Conservation (phyloP, 2,113 vertebrate genomes). For the Erythrocercus mccallii region DNA sequence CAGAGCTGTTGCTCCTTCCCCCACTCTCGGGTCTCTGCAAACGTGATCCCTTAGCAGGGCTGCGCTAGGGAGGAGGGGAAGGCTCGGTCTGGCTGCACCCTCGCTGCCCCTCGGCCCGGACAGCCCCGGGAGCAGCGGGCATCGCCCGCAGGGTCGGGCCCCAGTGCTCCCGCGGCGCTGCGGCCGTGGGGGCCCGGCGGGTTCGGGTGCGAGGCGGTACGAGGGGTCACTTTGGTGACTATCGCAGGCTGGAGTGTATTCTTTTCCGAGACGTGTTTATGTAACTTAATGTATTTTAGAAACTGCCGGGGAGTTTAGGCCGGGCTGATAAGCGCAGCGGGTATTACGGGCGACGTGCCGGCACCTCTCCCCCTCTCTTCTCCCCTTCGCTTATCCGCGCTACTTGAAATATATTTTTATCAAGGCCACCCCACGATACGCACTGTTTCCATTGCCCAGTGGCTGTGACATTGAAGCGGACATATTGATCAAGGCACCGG, state of each 20-base stretch:
- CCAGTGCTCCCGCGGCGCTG: not conserved
- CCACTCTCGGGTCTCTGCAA: not conserved
- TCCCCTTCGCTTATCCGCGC: conserved; percentile 22
- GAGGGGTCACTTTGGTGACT: conserved; percentile 68
- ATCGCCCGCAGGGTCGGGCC: not conserved
- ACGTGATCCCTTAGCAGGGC: too few relatives aligned
- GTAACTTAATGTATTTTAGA: conserved; percentile 69
- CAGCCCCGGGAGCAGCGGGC: not conserved
- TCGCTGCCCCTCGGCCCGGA: too few relatives aligned
- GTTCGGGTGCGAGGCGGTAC: not conserved
- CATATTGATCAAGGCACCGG: not conserved
- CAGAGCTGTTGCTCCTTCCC: not conserved
- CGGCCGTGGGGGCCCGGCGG: not conserved
- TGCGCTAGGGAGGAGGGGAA: not conserved
- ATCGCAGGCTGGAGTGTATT: conserved; percentile 39
- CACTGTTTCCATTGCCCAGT: conserved; percentile 40
- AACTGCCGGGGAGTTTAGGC: conserved; percentile 54
- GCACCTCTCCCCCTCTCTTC: conserved; percentile 12
- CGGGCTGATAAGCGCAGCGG: conserved; percentile 68
- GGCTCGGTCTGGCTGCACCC: too few relatives aligned
- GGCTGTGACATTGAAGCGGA: conserved; percentile 16
- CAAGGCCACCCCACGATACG: conserved; percentile 65
- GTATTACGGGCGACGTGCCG: conserved; percentile 51
- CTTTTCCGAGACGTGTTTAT: conserved; percentile 68
- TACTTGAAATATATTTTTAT: conserved; percentile 67